A percentile compares a stretch with the other conserved stretches of the same genome.
phyloP scores from a whole-genome alignment of 2,113 vertebrate genomes.

The Paramormyrops kingsleyae region DNA sequence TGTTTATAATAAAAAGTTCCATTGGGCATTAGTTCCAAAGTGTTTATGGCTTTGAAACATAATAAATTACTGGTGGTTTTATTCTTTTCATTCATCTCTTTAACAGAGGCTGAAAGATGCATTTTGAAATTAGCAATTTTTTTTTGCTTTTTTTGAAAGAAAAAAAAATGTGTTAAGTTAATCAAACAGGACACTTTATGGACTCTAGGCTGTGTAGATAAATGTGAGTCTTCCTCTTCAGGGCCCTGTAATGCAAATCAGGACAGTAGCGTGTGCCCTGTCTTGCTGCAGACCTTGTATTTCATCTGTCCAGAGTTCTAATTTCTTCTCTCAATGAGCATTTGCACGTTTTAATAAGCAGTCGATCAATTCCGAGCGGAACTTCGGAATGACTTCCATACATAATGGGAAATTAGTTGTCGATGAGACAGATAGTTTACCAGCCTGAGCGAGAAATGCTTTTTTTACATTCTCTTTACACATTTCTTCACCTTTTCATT shows the following conservation, averaged over 20 bases:
- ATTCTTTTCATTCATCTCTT: slow-evolving; percentile 32
- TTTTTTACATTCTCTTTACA: not conserved
- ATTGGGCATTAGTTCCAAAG: slow-evolving; percentile 65
- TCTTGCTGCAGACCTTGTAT: not conserved
- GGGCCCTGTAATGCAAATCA: not conserved
- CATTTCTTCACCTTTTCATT: not conserved
- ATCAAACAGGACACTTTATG: not conserved
- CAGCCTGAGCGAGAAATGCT: not conserved
- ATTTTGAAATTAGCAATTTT: not conserved
- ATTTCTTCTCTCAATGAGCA: not conserved
- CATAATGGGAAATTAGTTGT: slow-evolving; percentile 8
- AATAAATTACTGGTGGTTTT: slow-evolving; percentile 62
- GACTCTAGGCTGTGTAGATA: not conserved
- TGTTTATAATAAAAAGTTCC: slow-evolving; percentile 51
- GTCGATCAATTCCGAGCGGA: not conserved
- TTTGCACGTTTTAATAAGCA: slow-evolving; percentile 7
- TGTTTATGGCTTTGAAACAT: slow-evolving; percentile 66
- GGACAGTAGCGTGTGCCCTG: not conserved
- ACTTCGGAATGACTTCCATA: not conserved
- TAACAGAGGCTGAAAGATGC: not conserved
- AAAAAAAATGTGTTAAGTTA: not conserved
- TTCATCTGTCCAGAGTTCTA: not conserved
- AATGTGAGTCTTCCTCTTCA: not conserved
- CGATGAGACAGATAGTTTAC: not conserved
- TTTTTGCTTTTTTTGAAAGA: not conserved